Evolutionary conservation across 1,140 invertebrate species (phyloP).

Genomic region (Cotesia vestalis): DNA sequence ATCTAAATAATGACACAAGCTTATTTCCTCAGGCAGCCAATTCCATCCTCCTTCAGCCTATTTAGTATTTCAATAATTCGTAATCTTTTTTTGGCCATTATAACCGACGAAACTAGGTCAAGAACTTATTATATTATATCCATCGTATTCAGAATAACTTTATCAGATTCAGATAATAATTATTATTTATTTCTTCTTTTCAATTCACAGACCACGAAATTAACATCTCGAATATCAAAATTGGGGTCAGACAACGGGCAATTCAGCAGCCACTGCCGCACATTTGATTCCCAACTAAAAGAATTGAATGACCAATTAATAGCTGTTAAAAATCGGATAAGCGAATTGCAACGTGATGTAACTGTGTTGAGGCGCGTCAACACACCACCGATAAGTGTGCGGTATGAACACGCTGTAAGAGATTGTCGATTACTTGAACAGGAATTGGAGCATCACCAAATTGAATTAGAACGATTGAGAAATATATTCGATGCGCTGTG

Average conservation of each 20-base stretch:
- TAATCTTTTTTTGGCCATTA: conserved; percentile 4
- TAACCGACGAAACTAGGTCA: too few relatives aligned
- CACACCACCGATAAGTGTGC: conserved; percentile 67
- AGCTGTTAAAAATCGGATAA: conserved; percentile 72
- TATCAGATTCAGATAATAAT: not conserved
- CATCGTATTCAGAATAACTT: not conserved
- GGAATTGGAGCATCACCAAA: conserved; percentile 71
- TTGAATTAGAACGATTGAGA: conserved; percentile 72
- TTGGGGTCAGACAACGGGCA: conserved; percentile 58
- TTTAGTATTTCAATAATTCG: too few relatives aligned
- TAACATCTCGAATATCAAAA: conserved; percentile 45
- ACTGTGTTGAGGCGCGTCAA: conserved; percentile 68
- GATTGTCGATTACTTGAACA: conserved; percentile 73
- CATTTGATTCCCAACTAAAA: conserved; percentile 73
- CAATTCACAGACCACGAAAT: conserved; percentile 9
- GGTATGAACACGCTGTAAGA: conserved; percentile 69
- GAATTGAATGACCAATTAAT: conserved; percentile 72
- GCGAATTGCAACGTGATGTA: conserved; percentile 73
- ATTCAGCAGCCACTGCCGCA: conserved; percentile 74
- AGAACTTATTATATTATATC: not conserved
- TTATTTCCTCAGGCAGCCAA: too few relatives aligned
- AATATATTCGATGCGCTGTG: conserved; percentile 72
- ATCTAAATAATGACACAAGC: too few relatives aligned
- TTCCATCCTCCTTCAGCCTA: too few relatives aligned
- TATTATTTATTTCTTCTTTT: not conserved